phyloP scores from a whole-genome alignment of 2,113 vertebrate genomes.

The Hypanus sabinus region DNA sequence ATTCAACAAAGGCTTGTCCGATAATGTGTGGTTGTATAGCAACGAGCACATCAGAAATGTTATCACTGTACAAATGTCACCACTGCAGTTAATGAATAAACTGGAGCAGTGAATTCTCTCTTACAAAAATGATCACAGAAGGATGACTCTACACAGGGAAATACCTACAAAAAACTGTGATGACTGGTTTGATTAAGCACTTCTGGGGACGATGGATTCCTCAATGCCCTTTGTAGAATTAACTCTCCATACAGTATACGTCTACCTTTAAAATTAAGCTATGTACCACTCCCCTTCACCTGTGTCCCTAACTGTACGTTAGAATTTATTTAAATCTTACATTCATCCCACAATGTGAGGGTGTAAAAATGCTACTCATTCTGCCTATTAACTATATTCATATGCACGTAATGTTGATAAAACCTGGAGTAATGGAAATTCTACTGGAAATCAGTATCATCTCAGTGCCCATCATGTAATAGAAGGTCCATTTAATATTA shows the following conservation, averaged over 20 bases:
- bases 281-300: neutral
- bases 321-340: too few relatives aligned
- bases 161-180: neutral
- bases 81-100: neutral
- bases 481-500: neutral
- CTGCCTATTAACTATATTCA: neutral
- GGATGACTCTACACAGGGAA: neutral
- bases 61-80: neutral
- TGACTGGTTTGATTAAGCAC: neutral
- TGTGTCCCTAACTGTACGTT: neutral
- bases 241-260: neutral
- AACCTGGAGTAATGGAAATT: neutral
- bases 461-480: neutral
- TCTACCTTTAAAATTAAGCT: neutral
- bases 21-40: neutral
- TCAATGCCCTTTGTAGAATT: neutral
- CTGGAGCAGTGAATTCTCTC: neutral
- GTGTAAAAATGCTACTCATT: neutral
- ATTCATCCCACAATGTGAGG: too few relatives aligned
- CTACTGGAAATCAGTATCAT: neutral
- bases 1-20: neutral
- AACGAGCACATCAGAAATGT: neutral
- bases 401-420: neutral
- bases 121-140: neutral
- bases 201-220: neutral